Evolutionary conservation across 2,888 invertebrate genomes (phyloP).

Genomic region (Leucophenga montana): DNA sequence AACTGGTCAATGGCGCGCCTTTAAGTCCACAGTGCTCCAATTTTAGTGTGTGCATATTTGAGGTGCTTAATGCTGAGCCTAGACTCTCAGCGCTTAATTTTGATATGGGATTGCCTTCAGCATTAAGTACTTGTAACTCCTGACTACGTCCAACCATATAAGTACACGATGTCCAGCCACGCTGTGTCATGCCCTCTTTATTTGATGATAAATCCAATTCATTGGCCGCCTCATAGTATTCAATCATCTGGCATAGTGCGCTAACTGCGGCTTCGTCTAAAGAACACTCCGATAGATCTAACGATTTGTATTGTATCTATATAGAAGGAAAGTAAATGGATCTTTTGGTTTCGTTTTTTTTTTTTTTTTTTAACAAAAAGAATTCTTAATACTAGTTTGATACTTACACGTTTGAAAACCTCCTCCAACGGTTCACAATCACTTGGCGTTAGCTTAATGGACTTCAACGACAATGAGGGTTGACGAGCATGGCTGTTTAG

Average conservation of each 20-base stretch:
- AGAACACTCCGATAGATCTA: slow-evolving; percentile 71
- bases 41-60: slow-evolving; percentile 82
- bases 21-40: slow-evolving; percentile 84
- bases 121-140: slow-evolving; percentile 69
- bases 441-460: slow-evolving; percentile 78
- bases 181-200: slow-evolving; percentile 79
- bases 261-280: slow-evolving; percentile 77
- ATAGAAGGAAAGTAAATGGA: slow-evolving; percentile 60
- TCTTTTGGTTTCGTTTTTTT: background rate
- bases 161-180: slow-evolving; percentile 88
- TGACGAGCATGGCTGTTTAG: slow-evolving; percentile 74
- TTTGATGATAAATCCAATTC: slow-evolving; percentile 86
- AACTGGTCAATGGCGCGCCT: slow-evolving; percentile 82
- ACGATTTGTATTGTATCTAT: slow-evolving; percentile 72
- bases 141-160: slow-evolving; percentile 72
- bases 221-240: slow-evolving; percentile 89
- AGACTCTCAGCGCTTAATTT: slow-evolving; percentile 77
- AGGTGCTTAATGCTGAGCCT: slow-evolving; percentile 81
- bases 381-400: background rate
- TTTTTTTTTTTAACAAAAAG: too few relatives aligned
- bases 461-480: slow-evolving; percentile 77
- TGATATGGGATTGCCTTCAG: slow-evolving; percentile 71
- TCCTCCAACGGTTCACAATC: slow-evolving; percentile 89
- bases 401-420: slow-evolving; percentile 79
- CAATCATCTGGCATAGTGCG: slow-evolving; percentile 91